Percentiles rank a stretch among this genome's conserved stretches.
These are phyloP conservation scores for Sprattus sprattus DNA, from an alignment of 2,113 vertebrate genomes.

Conservation along the genomic window DNA sequence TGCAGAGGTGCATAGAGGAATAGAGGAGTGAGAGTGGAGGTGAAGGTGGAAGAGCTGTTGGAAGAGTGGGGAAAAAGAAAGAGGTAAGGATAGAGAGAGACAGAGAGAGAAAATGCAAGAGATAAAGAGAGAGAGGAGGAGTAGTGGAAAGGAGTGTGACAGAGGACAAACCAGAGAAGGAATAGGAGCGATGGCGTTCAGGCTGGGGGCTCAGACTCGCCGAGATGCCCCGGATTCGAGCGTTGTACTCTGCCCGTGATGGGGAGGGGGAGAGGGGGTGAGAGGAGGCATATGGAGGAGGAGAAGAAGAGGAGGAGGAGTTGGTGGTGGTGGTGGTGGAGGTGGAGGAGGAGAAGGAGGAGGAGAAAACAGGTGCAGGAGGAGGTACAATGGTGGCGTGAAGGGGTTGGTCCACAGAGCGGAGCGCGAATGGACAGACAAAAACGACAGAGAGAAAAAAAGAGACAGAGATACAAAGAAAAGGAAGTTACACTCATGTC, in stretches of 20 bases:
- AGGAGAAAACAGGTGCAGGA: neutral
- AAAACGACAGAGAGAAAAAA: neutral
- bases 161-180: conserved; percentile 86
- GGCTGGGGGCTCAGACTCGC: conserved; percentile 73
- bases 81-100: neutral
- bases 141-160: neutral
- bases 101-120: conserved; percentile 10
- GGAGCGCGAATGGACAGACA: conserved; percentile 21
- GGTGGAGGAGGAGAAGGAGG: conserved; percentile 1
- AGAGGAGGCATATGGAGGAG: conserved; percentile 61
- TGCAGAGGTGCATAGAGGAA: neutral
- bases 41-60: neutral
- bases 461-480: conserved; percentile 46
- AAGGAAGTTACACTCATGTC: conserved; percentile 25
- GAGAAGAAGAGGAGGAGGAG: conserved; percentile 58
- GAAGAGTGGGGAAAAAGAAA: conserved; percentile 3
- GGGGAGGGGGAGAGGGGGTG: conserved; percentile 58
- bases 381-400: neutral
- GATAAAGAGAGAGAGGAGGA: conserved; percentile 7
- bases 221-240: conserved; percentile 83
- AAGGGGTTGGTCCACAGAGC: conserved; percentile 22
- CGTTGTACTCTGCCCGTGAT: conserved; percentile 86
- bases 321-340: conserved; percentile 36
- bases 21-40: neutral
- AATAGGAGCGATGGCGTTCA: conserved; percentile 86